These are phyloP conservation scores for Hippocampus abdominalis DNA, from an alignment of 2,113 vertebrate species.

Conservation along the genomic window DNA sequence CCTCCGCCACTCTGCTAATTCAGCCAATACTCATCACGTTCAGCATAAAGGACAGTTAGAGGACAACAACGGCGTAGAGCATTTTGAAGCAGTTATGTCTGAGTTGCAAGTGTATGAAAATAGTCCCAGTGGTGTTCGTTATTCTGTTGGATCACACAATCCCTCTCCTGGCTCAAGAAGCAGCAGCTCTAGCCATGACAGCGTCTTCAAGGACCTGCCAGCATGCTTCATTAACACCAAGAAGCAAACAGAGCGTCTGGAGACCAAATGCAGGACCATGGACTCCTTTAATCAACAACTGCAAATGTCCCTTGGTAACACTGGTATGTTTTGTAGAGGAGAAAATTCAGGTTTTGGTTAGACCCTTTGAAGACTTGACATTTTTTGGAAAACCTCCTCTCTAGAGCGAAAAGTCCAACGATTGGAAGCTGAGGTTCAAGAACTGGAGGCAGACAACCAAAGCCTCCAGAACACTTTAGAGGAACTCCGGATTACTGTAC, in stretches of 20 bases:
- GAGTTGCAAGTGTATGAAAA: constrained; percentile 79
- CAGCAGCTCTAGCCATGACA: constrained; percentile 33
- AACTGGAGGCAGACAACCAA: constrained; percentile 67
- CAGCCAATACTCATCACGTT: constrained; percentile 54
- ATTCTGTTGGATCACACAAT: constrained; percentile 31
- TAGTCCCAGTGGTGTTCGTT: constrained; percentile 30
- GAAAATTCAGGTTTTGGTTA: neutral
- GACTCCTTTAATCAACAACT: constrained; percentile 65
- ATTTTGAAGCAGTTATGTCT: constrained; percentile 42
- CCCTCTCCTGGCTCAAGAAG: constrained; percentile 33
- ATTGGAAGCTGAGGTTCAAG: constrained; percentile 65
- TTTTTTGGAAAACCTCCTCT: neutral
- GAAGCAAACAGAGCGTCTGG: constrained; percentile 61
- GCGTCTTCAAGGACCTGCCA: constrained; percentile 70
- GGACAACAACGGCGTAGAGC: constrained; percentile 62
- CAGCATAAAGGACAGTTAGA: constrained; percentile 80
- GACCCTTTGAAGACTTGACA: neutral
- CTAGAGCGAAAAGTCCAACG: constrained; percentile 72
- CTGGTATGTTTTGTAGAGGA: constrained; percentile 37
- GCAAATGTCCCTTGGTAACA: constrained; percentile 72
- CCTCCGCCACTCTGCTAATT: constrained; percentile 35
- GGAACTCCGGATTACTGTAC: constrained; percentile 52
- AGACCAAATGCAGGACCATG: constrained; percentile 62
- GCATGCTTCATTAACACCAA: constrained; percentile 39
- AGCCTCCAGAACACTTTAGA: constrained; percentile 60